Evolutionary conservation across 2,797 vertebrate genomes (phyloP).

Genomic region (Esox masquinongy): DNA sequence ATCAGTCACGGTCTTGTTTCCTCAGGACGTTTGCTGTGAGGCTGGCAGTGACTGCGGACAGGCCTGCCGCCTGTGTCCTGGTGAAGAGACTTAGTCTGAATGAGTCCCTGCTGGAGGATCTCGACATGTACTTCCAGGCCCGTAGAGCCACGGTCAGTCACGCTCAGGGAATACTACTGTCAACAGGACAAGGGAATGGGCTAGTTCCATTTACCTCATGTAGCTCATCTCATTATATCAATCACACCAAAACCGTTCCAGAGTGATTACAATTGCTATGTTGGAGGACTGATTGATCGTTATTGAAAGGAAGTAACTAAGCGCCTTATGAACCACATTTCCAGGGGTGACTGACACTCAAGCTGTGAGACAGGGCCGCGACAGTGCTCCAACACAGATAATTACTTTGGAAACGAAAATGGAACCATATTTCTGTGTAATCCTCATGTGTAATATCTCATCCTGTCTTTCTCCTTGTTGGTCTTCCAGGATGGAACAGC

Average conservation of each 20-base stretch:
- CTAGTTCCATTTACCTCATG: not conserved
- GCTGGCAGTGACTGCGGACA: conserved; percentile 70
- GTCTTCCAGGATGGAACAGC: conserved; percentile 74
- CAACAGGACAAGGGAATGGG: not conserved
- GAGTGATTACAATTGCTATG: not conserved
- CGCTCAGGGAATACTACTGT: not conserved
- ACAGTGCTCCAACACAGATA: conserved; percentile 51
- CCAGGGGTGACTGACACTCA: conserved; percentile 53
- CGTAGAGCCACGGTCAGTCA: conserved; percentile 78
- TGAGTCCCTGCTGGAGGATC: conserved; percentile 75
- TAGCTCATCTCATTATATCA: not conserved
- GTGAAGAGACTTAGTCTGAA: conserved; percentile 68
- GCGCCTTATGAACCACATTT: conserved; percentile 40
- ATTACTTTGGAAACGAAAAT: conserved; percentile 47
- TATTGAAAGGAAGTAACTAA: not conserved
- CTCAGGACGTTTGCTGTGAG: conserved; percentile 81
- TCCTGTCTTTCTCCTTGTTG: not conserved
- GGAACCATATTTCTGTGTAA: conserved; percentile 44
- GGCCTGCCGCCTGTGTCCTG: conserved; percentile 70
- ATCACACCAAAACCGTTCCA: not conserved
- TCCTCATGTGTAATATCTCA: conserved; percentile 27
- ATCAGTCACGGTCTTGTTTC: conserved; percentile 21
- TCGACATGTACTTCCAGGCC: conserved; percentile 72
- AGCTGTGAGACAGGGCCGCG: conserved; percentile 49
- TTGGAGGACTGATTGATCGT: not conserved